A percentile compares a stretch with the other conserved stretches of the same genome.
Evolutionary conservation across 2,113 vertebrate species (phyloP).

Genomic region (Rynchops niger): DNA sequence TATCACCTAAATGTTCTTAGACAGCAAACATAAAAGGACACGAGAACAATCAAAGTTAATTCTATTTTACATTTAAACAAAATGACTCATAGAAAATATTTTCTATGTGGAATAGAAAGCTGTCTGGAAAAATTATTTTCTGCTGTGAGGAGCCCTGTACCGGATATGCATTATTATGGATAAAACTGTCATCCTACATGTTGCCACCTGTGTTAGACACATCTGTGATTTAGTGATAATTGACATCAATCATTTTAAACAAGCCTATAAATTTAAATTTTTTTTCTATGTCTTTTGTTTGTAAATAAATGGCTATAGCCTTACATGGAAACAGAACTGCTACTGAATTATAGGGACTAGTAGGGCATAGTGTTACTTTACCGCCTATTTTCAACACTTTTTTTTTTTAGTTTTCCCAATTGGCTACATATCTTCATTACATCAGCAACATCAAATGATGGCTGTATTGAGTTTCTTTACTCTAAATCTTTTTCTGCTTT

Average conservation of each 20-base stretch:
- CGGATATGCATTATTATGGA: not conserved
- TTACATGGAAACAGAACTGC: not conserved
- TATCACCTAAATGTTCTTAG: slow-evolving; percentile 5
- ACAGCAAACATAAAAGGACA: slow-evolving; percentile 28
- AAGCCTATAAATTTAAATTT: not conserved
- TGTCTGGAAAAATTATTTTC: not conserved
- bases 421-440: not conserved
- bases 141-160: not conserved
- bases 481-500: not conserved
- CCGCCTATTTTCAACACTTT: not conserved
- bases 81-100: slow-evolving; percentile 47
- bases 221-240: not conserved
- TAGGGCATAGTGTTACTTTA: not conserved
- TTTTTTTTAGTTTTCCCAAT: not conserved
- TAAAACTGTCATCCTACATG: not conserved
- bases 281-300: not conserved
- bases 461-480: not conserved
- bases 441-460: not conserved
- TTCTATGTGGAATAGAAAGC: not conserved
- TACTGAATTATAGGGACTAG: not conserved
- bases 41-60: not conserved
- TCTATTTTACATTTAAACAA: not conserved
- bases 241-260: not conserved
- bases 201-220: slow-evolving; percentile 24
- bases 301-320: not conserved